A percentile compares a stretch with the other conserved stretches of the same genome.
Evolutionary conservation across 2,888 invertebrate genomes (phyloP).

Genomic region (Oxycera nigricornis): DNA sequence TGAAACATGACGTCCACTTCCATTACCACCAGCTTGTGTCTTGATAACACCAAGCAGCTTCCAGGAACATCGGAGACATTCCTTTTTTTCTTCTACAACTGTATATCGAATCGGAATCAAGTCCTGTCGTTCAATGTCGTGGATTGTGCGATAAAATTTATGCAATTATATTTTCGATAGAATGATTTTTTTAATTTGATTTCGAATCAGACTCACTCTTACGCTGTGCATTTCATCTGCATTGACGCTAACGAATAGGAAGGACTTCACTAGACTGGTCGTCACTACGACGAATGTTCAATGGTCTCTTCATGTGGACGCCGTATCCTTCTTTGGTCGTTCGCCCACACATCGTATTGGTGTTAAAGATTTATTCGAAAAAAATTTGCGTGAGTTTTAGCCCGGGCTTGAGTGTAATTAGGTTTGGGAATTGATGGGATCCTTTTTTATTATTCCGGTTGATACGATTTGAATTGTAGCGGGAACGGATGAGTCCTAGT

Average conservation of each 20-base stretch:
- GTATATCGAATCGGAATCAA: neutral
- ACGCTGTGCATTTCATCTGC: no score
- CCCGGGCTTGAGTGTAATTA: slow-evolving; percentile 35
- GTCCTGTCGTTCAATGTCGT: neutral
- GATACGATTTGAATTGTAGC: neutral
- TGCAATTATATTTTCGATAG: slow-evolving; percentile 41
- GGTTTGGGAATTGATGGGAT: slow-evolving; percentile 42
- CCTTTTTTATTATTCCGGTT: slow-evolving; percentile 38
- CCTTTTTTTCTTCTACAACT: neutral
- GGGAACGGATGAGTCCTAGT: neutral
- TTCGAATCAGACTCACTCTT: neutral
- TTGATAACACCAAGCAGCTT: neutral
- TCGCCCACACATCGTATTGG: no score
- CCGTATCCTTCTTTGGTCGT: no score
- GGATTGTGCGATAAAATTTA: slow-evolving; percentile 39
- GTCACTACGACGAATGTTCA: no score
- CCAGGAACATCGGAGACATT: neutral
- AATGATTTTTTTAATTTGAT: slow-evolving; percentile 38
- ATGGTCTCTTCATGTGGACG: no score
- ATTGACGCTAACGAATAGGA: no score
- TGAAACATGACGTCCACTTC: neutral
- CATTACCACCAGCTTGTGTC: neutral
- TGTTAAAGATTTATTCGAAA: slow-evolving; percentile 1
- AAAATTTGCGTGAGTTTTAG: slow-evolving; percentile 29
- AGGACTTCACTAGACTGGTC: no score